A percentile compares a stretch with the other conserved stretches of the same genome.
Conservation (phyloP, 2,113 vertebrate species). For the Halichoeres trimaculatus region DNA sequence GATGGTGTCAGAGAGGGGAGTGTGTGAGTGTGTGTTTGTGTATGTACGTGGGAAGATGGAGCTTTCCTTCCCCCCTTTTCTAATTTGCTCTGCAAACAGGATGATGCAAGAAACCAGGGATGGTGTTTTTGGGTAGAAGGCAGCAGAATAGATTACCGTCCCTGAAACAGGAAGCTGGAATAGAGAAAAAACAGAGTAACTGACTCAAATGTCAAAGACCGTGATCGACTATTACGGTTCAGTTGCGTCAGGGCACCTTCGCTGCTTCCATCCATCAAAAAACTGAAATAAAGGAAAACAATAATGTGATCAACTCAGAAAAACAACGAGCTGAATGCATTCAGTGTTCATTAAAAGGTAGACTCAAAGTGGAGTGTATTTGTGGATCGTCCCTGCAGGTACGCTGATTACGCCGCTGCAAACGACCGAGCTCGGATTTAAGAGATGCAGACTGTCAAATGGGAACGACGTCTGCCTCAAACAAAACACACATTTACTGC, state of each 20-base stretch:
- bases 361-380: background rate
- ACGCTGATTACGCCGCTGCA: background rate
- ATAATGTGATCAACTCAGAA: slow-evolving; percentile 3
- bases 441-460: slow-evolving; percentile 32
- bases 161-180: background rate
- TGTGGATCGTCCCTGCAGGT: slow-evolving; percentile 10
- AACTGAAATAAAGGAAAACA: slow-evolving; percentile 7
- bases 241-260: background rate
- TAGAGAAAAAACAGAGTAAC: background rate
- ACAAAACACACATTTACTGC: slow-evolving; percentile 37
- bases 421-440: slow-evolving; percentile 24
- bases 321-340: slow-evolving; percentile 17
- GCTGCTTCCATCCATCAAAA: slow-evolving; percentile 4
- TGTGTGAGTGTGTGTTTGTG: slow-evolving; percentile 1
- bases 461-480: slow-evolving; percentile 27
- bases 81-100: slow-evolving; percentile 46
- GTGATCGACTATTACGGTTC: slow-evolving; percentile 23
- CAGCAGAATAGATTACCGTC: background rate
- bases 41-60: slow-evolving; percentile 5
- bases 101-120: slow-evolving; percentile 44
- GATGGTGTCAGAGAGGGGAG: slow-evolving; percentile 45
- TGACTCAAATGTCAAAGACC: slow-evolving; percentile 4
- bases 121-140: slow-evolving; percentile 33
- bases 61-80: slow-evolving; percentile 38
- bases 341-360: background rate